Evolutionary conservation across 2,888 invertebrate species (phyloP).

Genomic region (Caenorhabditis virilis): DNA sequence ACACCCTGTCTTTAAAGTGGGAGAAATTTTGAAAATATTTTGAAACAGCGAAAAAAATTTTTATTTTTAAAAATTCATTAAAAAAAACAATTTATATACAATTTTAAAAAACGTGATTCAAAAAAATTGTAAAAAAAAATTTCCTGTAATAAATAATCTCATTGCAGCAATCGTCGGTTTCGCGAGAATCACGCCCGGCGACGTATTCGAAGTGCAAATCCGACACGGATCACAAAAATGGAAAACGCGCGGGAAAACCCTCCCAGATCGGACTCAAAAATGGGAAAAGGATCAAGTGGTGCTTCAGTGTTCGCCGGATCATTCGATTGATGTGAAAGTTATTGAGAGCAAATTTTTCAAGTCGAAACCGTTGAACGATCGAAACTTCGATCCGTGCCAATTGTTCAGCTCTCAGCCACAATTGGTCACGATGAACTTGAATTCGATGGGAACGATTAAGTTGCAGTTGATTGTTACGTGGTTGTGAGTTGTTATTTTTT

Average conservation of each 20-base stretch:
- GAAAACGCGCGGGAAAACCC: constrained; percentile 71
- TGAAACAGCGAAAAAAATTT: too few relatives aligned
- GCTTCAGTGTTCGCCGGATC: constrained; percentile 72
- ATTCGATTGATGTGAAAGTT: constrained; percentile 71
- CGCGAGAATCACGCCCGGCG: constrained; percentile 74
- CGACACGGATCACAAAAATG: constrained; percentile 74
- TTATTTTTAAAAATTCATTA: too few relatives aligned
- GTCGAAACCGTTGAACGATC: constrained; percentile 69
- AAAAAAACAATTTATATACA: too few relatives aligned
- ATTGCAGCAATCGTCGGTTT: constrained; percentile 73
- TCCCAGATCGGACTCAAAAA: constrained; percentile 71
- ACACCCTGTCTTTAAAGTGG: too few relatives aligned
- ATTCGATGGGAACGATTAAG: constrained; percentile 74
- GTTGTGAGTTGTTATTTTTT: constrained; percentile 71
- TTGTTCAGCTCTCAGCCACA: constrained; percentile 74
- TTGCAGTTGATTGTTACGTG: constrained; percentile 74
- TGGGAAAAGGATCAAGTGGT: constrained; percentile 71
- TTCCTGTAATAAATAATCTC: too few relatives aligned
- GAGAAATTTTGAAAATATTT: too few relatives aligned
- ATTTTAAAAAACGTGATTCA: too few relatives aligned
- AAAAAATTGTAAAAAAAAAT: too few relatives aligned
- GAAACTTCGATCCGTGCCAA: constrained; percentile 74
- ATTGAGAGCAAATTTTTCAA: constrained; percentile 62
- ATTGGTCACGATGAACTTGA: constrained; percentile 74
- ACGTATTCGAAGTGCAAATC: constrained; percentile 74